Percentiles rank a stretch among this genome's conserved stretches.
Conservation (phyloP, 2,797 vertebrate species). For the Macroramphosus scolopax region DNA sequence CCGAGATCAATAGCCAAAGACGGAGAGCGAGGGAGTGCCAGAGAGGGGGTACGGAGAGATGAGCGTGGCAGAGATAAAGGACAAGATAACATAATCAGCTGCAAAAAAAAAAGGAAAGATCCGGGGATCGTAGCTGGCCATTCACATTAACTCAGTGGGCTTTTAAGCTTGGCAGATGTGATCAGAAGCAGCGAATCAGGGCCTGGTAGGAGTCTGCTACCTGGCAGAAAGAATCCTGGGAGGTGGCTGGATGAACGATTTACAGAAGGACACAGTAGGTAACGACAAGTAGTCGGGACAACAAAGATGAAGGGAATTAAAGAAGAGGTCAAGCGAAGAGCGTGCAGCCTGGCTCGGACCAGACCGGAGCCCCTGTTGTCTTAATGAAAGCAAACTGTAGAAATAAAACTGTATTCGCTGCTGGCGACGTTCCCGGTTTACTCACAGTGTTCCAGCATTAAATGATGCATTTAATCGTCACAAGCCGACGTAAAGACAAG, state of each 20-base stretch:
- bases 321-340: too few species aligned
- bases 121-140: constrained; percentile 3
- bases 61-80: constrained; percentile 14
- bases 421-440: too few species aligned
- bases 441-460: too few species aligned
- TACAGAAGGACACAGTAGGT: constrained; percentile 22
- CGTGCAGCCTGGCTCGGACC: too few species aligned
- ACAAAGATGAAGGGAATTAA: constrained; percentile 32
- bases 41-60: constrained; percentile 18
- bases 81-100: constrained; percentile 25
- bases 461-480: constrained; percentile 6
- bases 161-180: constrained; percentile 21
- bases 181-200: constrained; percentile 26
- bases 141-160: constrained; percentile 32
- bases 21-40: constrained; percentile 16
- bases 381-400: too few species aligned
- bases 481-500: constrained; percentile 12
- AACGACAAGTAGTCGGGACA: constrained; percentile 10
- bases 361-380: too few species aligned
- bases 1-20: constrained; percentile 41
- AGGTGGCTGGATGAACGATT: constrained; percentile 11
- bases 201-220: constrained; percentile 23
- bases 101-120: constrained; percentile 9
- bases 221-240: constrained; percentile 25
- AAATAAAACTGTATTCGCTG: constrained; percentile 2